phyloP scores from a whole-genome alignment of 2,113 vertebrate species.

The Strix aluco region DNA sequence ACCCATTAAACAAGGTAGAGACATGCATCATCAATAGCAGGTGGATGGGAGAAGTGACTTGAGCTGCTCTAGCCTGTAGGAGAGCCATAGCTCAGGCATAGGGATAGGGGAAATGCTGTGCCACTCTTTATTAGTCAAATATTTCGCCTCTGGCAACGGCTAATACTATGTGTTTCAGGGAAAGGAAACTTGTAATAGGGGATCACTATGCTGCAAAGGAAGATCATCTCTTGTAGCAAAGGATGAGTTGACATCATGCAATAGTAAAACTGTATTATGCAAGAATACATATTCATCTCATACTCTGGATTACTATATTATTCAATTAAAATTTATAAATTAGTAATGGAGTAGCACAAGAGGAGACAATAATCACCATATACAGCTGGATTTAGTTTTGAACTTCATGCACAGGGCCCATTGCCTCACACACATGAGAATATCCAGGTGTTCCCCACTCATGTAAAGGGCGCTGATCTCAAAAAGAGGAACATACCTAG shows the following conservation, averaged over 20 bases:
- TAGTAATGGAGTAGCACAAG: background rate
- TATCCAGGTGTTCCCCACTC: background rate
- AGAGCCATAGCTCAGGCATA: background rate
- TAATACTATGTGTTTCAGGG: background rate
- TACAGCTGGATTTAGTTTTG: background rate
- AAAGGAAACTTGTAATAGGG: background rate
- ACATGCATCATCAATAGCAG: accelerated
- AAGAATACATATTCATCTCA: background rate
- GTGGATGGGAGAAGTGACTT: background rate
- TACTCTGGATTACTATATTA: background rate
- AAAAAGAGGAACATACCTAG: background rate
- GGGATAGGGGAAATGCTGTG: background rate
- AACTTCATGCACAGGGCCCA: background rate
- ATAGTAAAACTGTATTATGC: background rate
- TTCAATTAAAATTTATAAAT: background rate
- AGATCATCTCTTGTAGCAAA: background rate
- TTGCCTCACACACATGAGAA: background rate
- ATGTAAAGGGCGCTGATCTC: background rate
- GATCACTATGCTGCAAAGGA: background rate
- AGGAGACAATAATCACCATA: background rate
- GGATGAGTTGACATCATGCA: background rate
- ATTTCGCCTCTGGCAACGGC: background rate
- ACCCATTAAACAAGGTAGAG: background rate
- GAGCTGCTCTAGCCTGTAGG: background rate
- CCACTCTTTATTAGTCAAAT: background rate